Conservation (phyloP, 2,888 invertebrate genomes). For the Polyommatus icarus region DNA sequence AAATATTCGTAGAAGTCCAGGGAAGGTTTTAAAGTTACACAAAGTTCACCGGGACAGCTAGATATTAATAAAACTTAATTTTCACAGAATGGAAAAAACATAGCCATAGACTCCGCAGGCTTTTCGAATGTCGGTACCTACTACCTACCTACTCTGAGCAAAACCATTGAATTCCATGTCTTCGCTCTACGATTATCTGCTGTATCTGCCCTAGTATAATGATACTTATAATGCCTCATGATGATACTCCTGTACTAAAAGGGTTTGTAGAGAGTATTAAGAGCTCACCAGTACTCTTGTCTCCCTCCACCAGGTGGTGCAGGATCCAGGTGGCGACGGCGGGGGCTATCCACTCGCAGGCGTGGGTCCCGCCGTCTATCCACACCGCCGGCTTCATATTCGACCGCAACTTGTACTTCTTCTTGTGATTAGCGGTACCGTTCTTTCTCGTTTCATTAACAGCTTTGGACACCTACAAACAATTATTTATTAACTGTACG, state of each 20-base stretch:
- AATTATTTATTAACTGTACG: slow-evolving; percentile 40
- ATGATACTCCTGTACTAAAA: not conserved
- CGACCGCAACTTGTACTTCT: slow-evolving; percentile 72
- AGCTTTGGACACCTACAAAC: slow-evolving; percentile 55
- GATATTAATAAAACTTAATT: too few relatives aligned
- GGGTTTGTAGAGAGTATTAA: not conserved
- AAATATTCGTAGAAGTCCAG: too few relatives aligned
- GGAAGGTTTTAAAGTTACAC: too few relatives aligned
- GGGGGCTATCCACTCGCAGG: slow-evolving; percentile 90
- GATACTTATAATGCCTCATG: not conserved
- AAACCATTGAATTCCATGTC: too few relatives aligned
- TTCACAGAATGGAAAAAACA: too few relatives aligned
- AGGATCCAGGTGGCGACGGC: slow-evolving; percentile 88
- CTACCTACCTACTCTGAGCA: too few relatives aligned
- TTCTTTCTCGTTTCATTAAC: slow-evolving; percentile 49
- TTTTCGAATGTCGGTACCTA: too few relatives aligned
- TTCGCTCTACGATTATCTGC: too few relatives aligned
- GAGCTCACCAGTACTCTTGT: slow-evolving; percentile 72
- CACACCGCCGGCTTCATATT: slow-evolving; percentile 86
- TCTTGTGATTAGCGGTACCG: slow-evolving; percentile 48
- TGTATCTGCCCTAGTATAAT: too few relatives aligned
- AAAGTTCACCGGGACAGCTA: too few relatives aligned
- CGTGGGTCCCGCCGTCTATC: slow-evolving; percentile 89
- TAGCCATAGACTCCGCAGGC: too few relatives aligned
- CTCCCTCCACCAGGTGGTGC: slow-evolving; percentile 83